A percentile compares a stretch with the other conserved stretches of the same genome.
phyloP scores from a whole-genome alignment of 2,888 invertebrate genomes.

The Sabatieria punctata region DNA sequence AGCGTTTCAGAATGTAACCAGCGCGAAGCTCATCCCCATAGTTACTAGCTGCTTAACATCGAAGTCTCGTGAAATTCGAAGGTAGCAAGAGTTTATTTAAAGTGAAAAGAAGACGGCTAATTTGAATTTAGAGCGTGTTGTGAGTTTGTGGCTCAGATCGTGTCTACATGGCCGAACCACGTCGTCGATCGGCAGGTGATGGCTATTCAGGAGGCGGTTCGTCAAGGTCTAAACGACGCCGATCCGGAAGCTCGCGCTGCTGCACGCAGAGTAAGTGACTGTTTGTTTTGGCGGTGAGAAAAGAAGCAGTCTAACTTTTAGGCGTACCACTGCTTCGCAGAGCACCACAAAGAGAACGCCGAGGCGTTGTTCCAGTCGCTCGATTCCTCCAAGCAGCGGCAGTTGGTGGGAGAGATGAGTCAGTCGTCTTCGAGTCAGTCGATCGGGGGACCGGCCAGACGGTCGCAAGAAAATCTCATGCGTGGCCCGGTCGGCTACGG shows the following conservation, averaged over 20 bases:
- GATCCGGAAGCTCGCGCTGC: conserved; percentile 69
- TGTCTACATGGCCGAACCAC: conserved; percentile 70
- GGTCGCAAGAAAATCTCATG: conserved; percentile 6
- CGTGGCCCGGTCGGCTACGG: not conserved
- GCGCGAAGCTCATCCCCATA: conserved; percentile 59
- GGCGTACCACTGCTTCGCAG: conserved; percentile 40
- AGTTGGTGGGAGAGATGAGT: conserved; percentile 44
- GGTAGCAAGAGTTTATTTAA: conserved; percentile 21
- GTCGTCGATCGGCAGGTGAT: conserved; percentile 61
- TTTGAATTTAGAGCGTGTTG: conserved; percentile 40
- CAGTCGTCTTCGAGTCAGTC: conserved; percentile 32
- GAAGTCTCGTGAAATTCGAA: conserved; percentile 49
- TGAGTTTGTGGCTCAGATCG: conserved; percentile 62
- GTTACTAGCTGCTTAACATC: conserved; percentile 36
- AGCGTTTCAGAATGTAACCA: conserved; percentile 47
- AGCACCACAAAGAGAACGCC: conserved; percentile 75
- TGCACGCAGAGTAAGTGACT: conserved; percentile 51
- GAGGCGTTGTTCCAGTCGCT: conserved; percentile 62
- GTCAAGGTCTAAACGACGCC: conserved; percentile 67
- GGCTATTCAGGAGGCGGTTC: conserved; percentile 59
- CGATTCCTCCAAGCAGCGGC: conserved; percentile 56
- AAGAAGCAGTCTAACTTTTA: too few species aligned
- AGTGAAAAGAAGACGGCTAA: not conserved
- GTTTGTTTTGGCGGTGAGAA: conserved; percentile 1
- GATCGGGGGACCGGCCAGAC: conserved; percentile 5